Conservation (phyloP, 2,888 invertebrate species). For the Aromia moschata region DNA sequence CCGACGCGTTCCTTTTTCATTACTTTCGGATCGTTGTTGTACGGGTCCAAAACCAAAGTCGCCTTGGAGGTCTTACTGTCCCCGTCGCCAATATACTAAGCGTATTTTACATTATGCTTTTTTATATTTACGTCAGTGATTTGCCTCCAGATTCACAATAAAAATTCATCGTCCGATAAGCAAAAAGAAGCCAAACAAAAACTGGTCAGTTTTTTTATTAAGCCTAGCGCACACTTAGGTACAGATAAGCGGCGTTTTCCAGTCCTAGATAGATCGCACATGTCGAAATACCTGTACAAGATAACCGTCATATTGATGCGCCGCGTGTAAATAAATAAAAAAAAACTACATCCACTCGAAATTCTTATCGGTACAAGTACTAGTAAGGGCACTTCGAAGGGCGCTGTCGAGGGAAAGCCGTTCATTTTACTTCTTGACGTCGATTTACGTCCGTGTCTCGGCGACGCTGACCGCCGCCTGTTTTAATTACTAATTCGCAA, state of each 20-base stretch:
- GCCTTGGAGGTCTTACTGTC: no score
- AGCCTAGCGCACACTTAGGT: no score
- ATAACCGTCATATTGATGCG: neutral
- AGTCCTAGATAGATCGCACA: neutral
- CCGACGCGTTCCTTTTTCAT: no score
- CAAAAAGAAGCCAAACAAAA: slow-evolving; percentile 1
- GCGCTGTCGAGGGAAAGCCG: neutral
- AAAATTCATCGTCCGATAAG: neutral
- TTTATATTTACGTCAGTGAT: slow-evolving; percentile 5
- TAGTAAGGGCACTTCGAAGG: neutral
- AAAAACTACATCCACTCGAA: neutral
- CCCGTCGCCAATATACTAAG: no score
- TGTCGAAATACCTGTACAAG: no score
- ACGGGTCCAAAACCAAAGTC: no score
- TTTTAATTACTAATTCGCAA: neutral
- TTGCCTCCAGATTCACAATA: slow-evolving; percentile 1
- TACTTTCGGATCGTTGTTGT: no score
- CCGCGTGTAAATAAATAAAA: no score
- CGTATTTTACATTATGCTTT: no score
- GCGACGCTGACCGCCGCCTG: neutral
- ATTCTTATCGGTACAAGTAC: slow-evolving; percentile 6
- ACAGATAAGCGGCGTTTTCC: neutral
- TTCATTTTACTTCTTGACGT: neutral
- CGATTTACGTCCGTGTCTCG: neutral
- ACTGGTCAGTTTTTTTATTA: neutral